phyloP scores from a whole-genome alignment of 2,888 invertebrate species.

The Eupithecia vulgata region DNA sequence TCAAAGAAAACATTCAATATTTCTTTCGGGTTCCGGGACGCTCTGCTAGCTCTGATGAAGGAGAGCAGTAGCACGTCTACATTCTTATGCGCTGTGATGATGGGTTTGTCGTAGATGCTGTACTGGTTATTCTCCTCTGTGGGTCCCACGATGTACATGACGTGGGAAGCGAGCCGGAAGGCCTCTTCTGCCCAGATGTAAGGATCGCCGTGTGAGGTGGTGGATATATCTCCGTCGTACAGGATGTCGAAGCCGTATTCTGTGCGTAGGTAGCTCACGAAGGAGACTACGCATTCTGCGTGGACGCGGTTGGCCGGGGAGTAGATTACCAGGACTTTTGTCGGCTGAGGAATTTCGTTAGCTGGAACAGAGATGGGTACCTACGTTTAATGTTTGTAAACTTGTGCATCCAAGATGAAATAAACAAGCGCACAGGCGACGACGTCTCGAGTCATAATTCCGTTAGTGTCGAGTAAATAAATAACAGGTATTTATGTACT shows the following conservation, averaged over 20 bases:
- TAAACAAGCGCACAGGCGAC: neutral
- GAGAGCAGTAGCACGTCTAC: slow-evolving; percentile 66
- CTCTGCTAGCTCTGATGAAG: slow-evolving; percentile 58
- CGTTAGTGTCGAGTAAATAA: neutral
- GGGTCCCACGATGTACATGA: slow-evolving; percentile 73
- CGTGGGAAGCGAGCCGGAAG: slow-evolving; percentile 63
- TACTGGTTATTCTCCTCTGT: slow-evolving; percentile 61
- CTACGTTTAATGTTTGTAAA: neutral
- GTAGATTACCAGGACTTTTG: slow-evolving; percentile 73
- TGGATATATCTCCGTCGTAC: slow-evolving; percentile 70
- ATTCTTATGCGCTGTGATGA: slow-evolving; percentile 64
- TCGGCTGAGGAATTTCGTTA: slow-evolving; percentile 67
- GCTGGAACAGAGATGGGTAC: slow-evolving; percentile 31
- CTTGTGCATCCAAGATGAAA: neutral
- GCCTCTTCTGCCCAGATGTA: slow-evolving; percentile 74
- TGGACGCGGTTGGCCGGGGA: slow-evolving; percentile 69
- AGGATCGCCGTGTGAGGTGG: slow-evolving; percentile 68
- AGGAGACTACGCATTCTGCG: slow-evolving; percentile 70
- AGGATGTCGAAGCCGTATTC: slow-evolving; percentile 73
- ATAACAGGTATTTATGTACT: neutral
- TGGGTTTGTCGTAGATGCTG: slow-evolving; percentile 75
- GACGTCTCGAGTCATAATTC: neutral
- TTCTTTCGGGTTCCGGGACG: slow-evolving; percentile 57
- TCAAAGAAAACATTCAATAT: slow-evolving; percentile 72
- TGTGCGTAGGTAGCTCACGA: slow-evolving; percentile 67